Percentiles rank a stretch among this genome's conserved stretches.
These are phyloP conservation scores for Noctilio leporinus DNA, from an alignment of 2,113 vertebrate genomes.

Conservation along the genomic window DNA sequence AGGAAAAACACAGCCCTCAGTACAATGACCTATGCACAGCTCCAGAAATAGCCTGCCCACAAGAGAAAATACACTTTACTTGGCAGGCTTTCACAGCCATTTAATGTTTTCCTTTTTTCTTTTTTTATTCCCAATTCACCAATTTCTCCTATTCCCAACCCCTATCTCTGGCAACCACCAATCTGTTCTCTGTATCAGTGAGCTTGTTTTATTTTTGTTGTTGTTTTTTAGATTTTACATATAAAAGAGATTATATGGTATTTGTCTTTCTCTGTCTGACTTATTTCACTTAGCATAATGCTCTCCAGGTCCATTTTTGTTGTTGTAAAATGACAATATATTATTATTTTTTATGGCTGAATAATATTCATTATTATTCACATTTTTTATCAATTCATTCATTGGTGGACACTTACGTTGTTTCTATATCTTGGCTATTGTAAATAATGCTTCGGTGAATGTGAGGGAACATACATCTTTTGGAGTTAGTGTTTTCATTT, in stretches of 20 bases:
- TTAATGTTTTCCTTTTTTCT: conserved; percentile 49
- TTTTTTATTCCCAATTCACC: background rate
- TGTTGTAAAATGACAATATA: background rate
- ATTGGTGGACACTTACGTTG: too few relatives aligned
- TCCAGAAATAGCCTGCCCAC: conserved; percentile 66
- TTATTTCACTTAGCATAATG: background rate
- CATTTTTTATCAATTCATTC: background rate
- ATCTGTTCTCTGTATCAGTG: background rate
- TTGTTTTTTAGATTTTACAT: background rate
- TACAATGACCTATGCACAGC: background rate
- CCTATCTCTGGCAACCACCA: background rate
- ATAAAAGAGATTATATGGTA: too few relatives aligned
- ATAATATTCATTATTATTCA: background rate
- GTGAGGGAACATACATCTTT: background rate
- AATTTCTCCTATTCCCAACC: background rate
- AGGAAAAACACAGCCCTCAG: conserved; percentile 59
- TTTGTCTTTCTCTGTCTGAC: background rate
- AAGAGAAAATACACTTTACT: conserved; percentile 54
- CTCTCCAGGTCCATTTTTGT: background rate
- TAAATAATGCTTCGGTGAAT: background rate
- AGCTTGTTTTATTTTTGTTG: background rate
- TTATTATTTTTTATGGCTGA: background rate
- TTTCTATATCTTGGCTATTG: too few relatives aligned
- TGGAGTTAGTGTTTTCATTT: background rate
- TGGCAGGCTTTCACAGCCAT: conserved; percentile 48